Base-by-base conservation (phyloP, 2,888 invertebrate genomes). In the Lottia scabra region DNA sequence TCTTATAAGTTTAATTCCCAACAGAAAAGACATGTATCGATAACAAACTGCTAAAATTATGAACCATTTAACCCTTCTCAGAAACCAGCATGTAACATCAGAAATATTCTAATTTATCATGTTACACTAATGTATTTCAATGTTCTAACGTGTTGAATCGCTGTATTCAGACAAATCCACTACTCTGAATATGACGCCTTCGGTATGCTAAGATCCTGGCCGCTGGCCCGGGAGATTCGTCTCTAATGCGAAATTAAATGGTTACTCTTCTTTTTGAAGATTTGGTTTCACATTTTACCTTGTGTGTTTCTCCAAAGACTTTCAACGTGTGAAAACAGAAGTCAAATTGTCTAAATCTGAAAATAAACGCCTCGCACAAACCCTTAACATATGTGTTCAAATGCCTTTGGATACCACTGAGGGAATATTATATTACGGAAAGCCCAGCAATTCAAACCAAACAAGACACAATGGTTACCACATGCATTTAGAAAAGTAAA, bases 391-490 rank as follows among this genome's bases (percentile, higher is more conserved):
- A 56, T 56, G 56, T 23, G 56, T 23, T 23, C 19, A 56, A 23
- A 56, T 23, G 13, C 56, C 56, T 12, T 23, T 66, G 46, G 56
- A 46, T 16, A 30, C 8, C 70, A n/a, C 70, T 16, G 15, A 16
- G 70, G 70, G 70, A 65, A 19, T 66, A 66, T 70, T 62, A 13
- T 16, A 30, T 66, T 19, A 66, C 66, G 66, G 10, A 10, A 56
- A 12, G 13, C 19, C 19, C 19, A 23, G 19, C 2, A 23, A 2
- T 23, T 23, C 13, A 56, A 56, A 56, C 23, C 23, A 23, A 56
- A 19, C 19, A 56, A 56, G 56, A 13, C 19, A 56, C 23, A 56
- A 56, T 56, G 19, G 19, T 56, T 56, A 23, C 56, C 56, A 56
- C 56, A 56, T 56, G 56, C 23, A 23, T 23, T 56, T 56, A 56